These are phyloP conservation scores for Macaca fascicularis DNA, from an alignment of 2,113 vertebrate species.

Conservation along the genomic window T2T-MFA8v1.1 NC_088381.1:50022501-50023000, in stretches of 20 bases:
- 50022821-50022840: background rate
- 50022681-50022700: slow-evolving; percentile 38
- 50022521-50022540: background rate
- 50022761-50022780: background rate
- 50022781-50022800: background rate
- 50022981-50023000: background rate
- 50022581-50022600: background rate
- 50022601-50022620: background rate
- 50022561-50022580: background rate
- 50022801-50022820: background rate
- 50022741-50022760: background rate
- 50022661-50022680: background rate
- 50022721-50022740: background rate
- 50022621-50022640: background rate
- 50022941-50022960: background rate
- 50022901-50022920: background rate
- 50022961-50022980: background rate
- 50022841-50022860: background rate
- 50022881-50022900: background rate
- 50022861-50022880: background rate
- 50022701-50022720: background rate
- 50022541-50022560: background rate
- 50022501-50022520: background rate
- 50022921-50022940: background rate
- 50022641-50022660: background rate